Evolutionary conservation across 2,888 invertebrate species (phyloP).

Genomic region (Drosophila dives): DNA sequence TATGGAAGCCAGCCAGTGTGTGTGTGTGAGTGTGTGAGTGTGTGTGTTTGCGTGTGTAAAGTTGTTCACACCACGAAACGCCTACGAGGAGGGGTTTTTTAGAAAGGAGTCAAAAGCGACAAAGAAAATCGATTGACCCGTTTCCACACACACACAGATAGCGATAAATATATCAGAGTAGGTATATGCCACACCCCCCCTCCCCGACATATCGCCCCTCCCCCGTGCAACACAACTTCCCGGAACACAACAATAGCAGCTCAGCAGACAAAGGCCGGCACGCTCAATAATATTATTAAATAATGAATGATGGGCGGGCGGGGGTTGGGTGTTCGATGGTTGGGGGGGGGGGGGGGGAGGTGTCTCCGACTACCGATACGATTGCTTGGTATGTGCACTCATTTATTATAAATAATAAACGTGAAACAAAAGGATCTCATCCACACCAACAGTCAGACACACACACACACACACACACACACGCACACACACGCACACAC

Average conservation of each 20-base stretch:
- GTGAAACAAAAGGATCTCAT: conserved; percentile 64
- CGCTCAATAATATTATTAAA: conserved; percentile 75
- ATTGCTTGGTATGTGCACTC: conserved; percentile 54
- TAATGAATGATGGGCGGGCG: conserved; percentile 58
- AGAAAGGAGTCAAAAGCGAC: conserved; percentile 27
- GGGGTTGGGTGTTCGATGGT: not conserved
- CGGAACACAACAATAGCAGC: conserved; percentile 43
- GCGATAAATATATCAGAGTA: conserved; percentile 14
- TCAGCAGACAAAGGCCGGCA: conserved; percentile 54
- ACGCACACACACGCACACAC: conserved; percentile 4
- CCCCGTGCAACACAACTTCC: not conserved
- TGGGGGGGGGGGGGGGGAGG: not conserved
- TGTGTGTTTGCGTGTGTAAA: conserved; percentile 29
- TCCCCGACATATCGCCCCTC: not conserved
- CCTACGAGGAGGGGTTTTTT: conserved; percentile 21
- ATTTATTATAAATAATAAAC: conserved; percentile 79
- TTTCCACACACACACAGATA: conserved; percentile 53
- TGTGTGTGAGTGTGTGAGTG: conserved; percentile 37
- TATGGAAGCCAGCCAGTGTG: conserved; percentile 9
- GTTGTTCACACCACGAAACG: conserved; percentile 59
- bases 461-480: no score
- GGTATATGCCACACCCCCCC: conserved; percentile 4
- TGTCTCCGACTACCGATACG: conserved; percentile 7
- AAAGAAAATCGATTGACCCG: conserved; percentile 74
- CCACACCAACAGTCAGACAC: conserved; percentile 12